Conservation (phyloP, 2,113 vertebrate genomes). For the Notothenia coriiceps region DNA sequence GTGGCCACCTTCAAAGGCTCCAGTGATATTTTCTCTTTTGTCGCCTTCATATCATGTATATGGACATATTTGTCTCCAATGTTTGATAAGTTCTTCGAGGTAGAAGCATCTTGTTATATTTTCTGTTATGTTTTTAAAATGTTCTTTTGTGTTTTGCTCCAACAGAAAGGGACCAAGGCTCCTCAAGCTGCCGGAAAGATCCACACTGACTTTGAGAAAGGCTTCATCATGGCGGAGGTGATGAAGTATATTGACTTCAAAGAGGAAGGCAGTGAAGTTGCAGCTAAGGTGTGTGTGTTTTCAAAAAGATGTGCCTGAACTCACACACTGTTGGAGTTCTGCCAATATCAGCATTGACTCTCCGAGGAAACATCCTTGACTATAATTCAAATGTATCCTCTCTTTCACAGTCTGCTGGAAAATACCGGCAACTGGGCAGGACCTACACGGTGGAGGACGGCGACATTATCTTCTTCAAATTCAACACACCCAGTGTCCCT, state of each 20-base stretch:
- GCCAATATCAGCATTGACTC: background rate
- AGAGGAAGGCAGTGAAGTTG: constrained; percentile 94
- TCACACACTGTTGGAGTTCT: background rate
- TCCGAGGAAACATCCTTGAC: background rate
- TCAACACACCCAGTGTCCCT: constrained; percentile 98
- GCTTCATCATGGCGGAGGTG: constrained; percentile 99
- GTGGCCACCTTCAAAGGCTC: background rate
- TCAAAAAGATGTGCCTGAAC: background rate
- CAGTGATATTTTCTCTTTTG: background rate
- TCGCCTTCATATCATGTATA: too few species aligned
- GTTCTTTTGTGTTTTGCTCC: constrained; percentile 28
- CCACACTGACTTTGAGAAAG: constrained; percentile 99
- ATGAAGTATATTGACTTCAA: constrained; percentile 99
- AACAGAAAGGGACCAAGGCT: constrained; percentile 96
- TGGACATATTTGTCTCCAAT: too few species aligned
- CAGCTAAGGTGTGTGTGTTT: constrained; percentile 89
- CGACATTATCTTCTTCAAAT: constrained; percentile 99
- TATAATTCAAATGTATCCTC: background rate
- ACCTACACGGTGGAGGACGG: constrained; percentile 98
- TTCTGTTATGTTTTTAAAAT: background rate
- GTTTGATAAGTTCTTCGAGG: too few species aligned
- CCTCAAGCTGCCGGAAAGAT: constrained; percentile 99
- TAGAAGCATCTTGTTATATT: background rate
- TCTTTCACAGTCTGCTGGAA: constrained; percentile 90
- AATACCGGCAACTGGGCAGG: constrained; percentile 97